A percentile compares a stretch with the other conserved stretches of the same genome.
phyloP scores from a whole-genome alignment of 2,888 invertebrate species.

The Boloria selene region DNA sequence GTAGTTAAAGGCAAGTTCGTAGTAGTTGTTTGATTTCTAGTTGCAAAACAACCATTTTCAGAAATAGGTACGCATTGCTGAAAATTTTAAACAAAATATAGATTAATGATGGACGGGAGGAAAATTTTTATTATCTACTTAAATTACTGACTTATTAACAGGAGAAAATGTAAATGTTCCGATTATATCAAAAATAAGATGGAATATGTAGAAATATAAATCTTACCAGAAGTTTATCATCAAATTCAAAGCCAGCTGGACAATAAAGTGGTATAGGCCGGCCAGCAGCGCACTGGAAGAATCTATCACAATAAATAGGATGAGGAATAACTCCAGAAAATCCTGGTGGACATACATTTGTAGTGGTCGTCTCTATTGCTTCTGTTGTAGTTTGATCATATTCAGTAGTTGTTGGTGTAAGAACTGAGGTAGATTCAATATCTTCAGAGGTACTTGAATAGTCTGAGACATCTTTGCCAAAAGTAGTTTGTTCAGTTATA shows the following conservation, averaged over 20 bases:
- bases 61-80: constrained; percentile 24
- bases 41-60: constrained; percentile 5
- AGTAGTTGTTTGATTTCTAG: background rate
- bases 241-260: constrained; percentile 34
- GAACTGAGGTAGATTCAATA: constrained; percentile 34
- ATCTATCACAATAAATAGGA: constrained; percentile 41
- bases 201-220: too few relatives aligned
- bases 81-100: background rate
- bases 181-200: too few relatives aligned
- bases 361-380: constrained; percentile 30
- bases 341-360: constrained; percentile 39
- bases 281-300: constrained; percentile 41
- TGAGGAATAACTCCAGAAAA: constrained; percentile 40
- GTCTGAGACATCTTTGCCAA: background rate
- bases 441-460: constrained; percentile 17
- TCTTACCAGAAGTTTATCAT: background rate
- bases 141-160: too few relatives aligned
- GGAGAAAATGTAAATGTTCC: too few relatives aligned
- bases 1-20: background rate
- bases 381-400: constrained; percentile 28
- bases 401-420: constrained; percentile 26
- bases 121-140: too few relatives aligned
- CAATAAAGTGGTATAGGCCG: constrained; percentile 38
- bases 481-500: constrained; percentile 2
- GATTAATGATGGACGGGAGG: too few relatives aligned